These are phyloP conservation scores for Heliconius congener DNA, from an alignment of 1,140 invertebrate genomes.

Conservation along the genomic window DNA sequence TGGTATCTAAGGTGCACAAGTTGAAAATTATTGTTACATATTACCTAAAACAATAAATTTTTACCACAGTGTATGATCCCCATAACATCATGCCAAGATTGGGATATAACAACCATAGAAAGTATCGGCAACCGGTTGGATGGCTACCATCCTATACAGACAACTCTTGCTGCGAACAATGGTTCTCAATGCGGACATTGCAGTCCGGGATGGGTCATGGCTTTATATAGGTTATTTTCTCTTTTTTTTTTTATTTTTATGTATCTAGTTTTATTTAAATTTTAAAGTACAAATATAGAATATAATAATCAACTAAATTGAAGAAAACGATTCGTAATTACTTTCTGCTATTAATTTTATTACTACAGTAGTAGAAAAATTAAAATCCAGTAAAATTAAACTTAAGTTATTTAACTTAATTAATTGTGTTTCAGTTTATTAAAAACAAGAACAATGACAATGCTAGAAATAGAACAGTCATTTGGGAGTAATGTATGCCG, in stretches of 20 bases:
- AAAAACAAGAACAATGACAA: slow-evolving; percentile 74
- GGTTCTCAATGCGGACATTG: slow-evolving; percentile 93
- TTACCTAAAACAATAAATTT: neutral
- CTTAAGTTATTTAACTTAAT: no score
- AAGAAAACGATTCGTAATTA: no score
- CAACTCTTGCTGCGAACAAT: slow-evolving; percentile 85
- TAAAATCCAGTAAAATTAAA: no score
- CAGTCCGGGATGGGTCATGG: slow-evolving; percentile 92
- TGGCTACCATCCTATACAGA: slow-evolving; percentile 89
- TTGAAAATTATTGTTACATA: neutral
- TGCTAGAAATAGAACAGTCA: slow-evolving; percentile 85
- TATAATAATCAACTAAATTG: no score
- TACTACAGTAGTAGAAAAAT: no score
- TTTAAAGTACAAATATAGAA: no score
- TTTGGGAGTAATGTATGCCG: slow-evolving; percentile 89
- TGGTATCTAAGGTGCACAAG: no score
- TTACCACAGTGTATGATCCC: slow-evolving; percentile 85
- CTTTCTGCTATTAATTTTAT: no score
- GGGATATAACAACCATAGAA: slow-evolving; percentile 87
- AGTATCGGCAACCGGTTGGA: neutral
- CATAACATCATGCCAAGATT: slow-evolving; percentile 85
- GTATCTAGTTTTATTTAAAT: no score
- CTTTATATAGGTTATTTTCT: slow-evolving; percentile 91
- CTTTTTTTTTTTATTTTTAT: neutral
- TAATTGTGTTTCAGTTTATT: slow-evolving; percentile 53